A percentile compares a stretch with the other conserved stretches of the same genome.
phyloP scores from a whole-genome alignment of 2,113 vertebrate genomes.

The Gila orcuttii region DNA sequence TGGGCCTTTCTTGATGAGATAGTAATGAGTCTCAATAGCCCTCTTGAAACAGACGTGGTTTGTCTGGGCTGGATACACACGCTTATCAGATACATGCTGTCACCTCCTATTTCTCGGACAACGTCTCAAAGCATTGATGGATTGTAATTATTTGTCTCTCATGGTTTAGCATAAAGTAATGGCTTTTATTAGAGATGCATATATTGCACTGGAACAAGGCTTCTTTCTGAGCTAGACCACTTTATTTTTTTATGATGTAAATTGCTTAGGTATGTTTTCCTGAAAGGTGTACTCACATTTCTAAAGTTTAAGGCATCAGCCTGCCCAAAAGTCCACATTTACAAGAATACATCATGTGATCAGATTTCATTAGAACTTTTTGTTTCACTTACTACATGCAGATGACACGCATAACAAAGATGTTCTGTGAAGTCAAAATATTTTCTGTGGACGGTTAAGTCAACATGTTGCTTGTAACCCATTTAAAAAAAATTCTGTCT shows the following conservation, averaged over 20 bases:
- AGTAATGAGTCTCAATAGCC: constrained; percentile 51
- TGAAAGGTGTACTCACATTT: no score
- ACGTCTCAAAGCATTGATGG: constrained; percentile 43
- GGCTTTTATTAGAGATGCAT: constrained; percentile 2
- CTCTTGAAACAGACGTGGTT: constrained; percentile 16
- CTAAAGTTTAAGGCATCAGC: no score
- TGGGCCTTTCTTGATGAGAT: constrained; percentile 56
- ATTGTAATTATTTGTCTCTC: constrained; percentile 45
- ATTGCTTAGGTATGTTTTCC: background rate
- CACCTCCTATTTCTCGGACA: constrained; percentile 36
- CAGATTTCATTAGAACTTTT: no score
- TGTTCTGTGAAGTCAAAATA: no score
- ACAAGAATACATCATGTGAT: no score
- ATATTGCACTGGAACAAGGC: background rate
- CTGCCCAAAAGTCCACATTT: no score
- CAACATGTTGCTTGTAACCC: no score
- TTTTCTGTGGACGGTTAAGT: no score
- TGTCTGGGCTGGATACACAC: background rate
- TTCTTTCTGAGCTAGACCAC: background rate
- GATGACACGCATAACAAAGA: no score
- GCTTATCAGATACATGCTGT: constrained; percentile 18
- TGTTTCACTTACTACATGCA: no score
- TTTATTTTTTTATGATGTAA: background rate
- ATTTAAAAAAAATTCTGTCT: no score
- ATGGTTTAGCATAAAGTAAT: constrained; percentile 2